Evolutionary conservation across 1,140 invertebrate species (phyloP), one percentile per base, ranked within the genome.

Genomic region (Bombus superbus): DNA sequence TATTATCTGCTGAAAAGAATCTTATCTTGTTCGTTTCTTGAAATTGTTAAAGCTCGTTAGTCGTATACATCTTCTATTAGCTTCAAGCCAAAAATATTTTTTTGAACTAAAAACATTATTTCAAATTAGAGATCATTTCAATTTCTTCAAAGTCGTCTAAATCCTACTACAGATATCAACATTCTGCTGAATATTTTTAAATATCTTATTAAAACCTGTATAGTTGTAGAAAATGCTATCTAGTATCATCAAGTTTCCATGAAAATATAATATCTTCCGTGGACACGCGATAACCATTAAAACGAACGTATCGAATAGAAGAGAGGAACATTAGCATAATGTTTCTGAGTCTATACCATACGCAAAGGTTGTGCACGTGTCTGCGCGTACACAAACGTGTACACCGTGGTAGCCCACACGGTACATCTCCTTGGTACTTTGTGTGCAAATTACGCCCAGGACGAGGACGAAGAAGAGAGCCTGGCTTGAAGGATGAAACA

Each of bases 361-460:
- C 76, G 35, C 62, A 80, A 75, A 89, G 82, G 69, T 62, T 38
- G 68, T 71, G 81, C 78, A 76, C 64, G n/a, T 32, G 75, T 69
- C 35, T 78, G 8, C 25, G 47, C 59, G 83, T 73, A 86, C 42
- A 75, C 72, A 81, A 82, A 90, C 85, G 87, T 87, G 15, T 15
- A 73, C 88, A 89, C 86, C 76, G 81, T 86, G 88, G 87, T 88
- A 90, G 86, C 91, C 88, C 79, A 88, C 81, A 81, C 89, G 88
- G 85, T 88, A 92, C 91, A 88, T 86, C 90, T 90, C 90, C 83
- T 83, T 89, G 87, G 93, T 92, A 94, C 93, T 95, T 95, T 94
- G 94, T 94, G 94, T 95, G 94, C 94, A 94, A 95, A 94, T 95
- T 94, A 93, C 93, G 87, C 90, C 73, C 89, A 89, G 91, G 88